Base-by-base conservation (phyloP, 2,888 invertebrate species). In the Euclidia mi region DNA sequence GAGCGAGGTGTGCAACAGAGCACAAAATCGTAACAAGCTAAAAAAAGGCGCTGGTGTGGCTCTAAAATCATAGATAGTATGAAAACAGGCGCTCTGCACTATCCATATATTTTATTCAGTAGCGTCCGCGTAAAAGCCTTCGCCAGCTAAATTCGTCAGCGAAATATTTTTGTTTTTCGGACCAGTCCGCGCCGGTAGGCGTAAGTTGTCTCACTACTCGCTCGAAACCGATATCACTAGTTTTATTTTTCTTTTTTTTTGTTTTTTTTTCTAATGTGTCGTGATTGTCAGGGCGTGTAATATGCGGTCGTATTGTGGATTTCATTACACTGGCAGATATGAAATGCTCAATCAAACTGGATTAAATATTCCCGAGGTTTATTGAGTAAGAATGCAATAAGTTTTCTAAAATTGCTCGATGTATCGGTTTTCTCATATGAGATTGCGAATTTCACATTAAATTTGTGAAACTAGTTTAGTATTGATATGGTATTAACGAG, bases 41-140 rank as follows among this genome's bases (percentile, higher is more conserved):
- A 56, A 68, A 76, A 73, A 65, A 59, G 45, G 40, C 44, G 20
- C 11, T 55, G 3, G 18, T 20, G 34, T 4, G 38, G 38, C 56
- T 58, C 68, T 73, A 66, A 76, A 73, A 73, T 73, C 79, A 77
- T 72, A 78, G 76, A 71, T 72, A 72, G 70, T 58, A 66, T 59
- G 63, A 59, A 65, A 67, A 67, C 64, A 71, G 44, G 43, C 53
- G 61, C 63, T 53, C 56, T 61, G 71, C 78, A 76, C 80, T 79
- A 75, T 69, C 75, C 72, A 64, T 67, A 79, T 87, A 79, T 84
- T 76, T 87, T 85, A 87, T 87, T 85, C 82, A 85, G 70, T 65
- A 60, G 57, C 61, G 65, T 57, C 71, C 69, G 73, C 70, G 75
- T 76, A 79, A 79, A 82, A 82, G 77, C 78, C 65, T 63, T 70